A percentile compares a stretch with the other conserved stretches of the same genome.
These are phyloP conservation scores for Gambusia yucatana DNA, from an alignment of 2,797 vertebrate genomes.

Conservation along the genomic window DNA sequence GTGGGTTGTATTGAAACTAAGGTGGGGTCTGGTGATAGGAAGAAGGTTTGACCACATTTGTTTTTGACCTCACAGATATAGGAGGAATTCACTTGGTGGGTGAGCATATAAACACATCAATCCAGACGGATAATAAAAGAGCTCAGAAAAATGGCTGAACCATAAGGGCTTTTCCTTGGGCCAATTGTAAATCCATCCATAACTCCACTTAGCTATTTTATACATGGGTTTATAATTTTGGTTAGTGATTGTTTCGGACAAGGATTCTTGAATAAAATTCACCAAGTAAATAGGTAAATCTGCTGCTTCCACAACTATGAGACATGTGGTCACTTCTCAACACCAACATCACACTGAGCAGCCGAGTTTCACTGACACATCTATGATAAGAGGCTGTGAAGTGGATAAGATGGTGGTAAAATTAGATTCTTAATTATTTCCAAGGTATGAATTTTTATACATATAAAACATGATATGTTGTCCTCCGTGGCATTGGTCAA, in stretches of 20 bases:
- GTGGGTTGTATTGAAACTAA: slow-evolving; percentile 3
- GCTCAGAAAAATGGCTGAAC: not conserved
- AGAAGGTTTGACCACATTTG: slow-evolving; percentile 45
- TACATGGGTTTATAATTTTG: not conserved
- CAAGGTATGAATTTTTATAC: slow-evolving; percentile 46
- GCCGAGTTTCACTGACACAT: slow-evolving; percentile 57
- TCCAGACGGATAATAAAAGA: slow-evolving; percentile 19
- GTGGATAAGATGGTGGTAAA: slow-evolving; percentile 43
- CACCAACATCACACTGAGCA: slow-evolving; percentile 43
- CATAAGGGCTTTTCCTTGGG: not conserved
- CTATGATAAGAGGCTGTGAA: slow-evolving; percentile 56
- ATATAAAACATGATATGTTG: not conserved
- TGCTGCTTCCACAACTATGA: slow-evolving; percentile 43
- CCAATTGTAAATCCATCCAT: not conserved
- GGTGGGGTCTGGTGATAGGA: slow-evolving; percentile 31
- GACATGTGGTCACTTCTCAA: slow-evolving; percentile 28
- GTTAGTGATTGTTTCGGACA: not conserved
- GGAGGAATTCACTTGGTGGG: slow-evolving; percentile 58
- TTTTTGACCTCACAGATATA: slow-evolving; percentile 48
- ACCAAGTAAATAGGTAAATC: slow-evolving; percentile 15
- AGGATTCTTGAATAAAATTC: not conserved
- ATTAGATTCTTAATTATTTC: slow-evolving; percentile 57
- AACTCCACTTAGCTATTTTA: not conserved
- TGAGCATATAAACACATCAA: slow-evolving; percentile 15
- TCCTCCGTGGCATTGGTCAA: too few species aligned